phyloP scores from a whole-genome alignment of 2,797 vertebrate genomes.

The Apogon talboti region DNA sequence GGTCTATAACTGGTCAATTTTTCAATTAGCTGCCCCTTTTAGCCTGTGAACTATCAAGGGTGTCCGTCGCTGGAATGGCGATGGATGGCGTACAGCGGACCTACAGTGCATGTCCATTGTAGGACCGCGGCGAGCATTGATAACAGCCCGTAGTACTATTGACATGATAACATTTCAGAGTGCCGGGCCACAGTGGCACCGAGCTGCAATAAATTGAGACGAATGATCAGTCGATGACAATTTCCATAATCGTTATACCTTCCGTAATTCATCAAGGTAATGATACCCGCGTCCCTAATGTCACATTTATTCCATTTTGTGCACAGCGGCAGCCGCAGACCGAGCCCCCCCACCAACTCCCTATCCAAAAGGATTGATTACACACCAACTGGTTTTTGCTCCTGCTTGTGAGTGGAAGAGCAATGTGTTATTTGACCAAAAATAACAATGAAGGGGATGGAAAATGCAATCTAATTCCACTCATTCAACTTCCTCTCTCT shows the following conservation, averaged over 20 bases:
- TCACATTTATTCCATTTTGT: conserved; percentile 88
- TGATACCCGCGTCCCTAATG: conserved; percentile 89
- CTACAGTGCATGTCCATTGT: conserved; percentile 66
- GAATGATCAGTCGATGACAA: conserved; percentile 89
- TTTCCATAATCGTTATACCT: conserved; percentile 92
- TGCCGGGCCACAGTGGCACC: conserved; percentile 76
- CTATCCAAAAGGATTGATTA: conserved; percentile 87
- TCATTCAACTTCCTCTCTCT: conserved; percentile 76
- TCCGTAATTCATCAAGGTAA: conserved; percentile 92
- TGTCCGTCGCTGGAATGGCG: conserved; percentile 52
- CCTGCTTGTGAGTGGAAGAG: conserved; percentile 76
- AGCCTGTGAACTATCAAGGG: conserved; percentile 59
- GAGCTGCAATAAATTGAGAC: conserved; percentile 90
- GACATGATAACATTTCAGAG: conserved; percentile 84
- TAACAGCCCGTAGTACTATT: conserved; percentile 74
- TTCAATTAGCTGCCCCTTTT: conserved; percentile 73
- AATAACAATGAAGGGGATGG: conserved; percentile 81
- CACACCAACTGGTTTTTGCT: conserved; percentile 78
- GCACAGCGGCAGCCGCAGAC: conserved; percentile 80
- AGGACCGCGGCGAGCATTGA: conserved; percentile 73
- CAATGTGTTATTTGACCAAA: conserved; percentile 85
- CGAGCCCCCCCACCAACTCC: conserved; percentile 54
- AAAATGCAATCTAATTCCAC: conserved; percentile 81
- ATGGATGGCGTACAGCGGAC: conserved; percentile 72
- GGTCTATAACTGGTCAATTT: conserved; percentile 57